phyloP scores from a whole-genome alignment of 2,797 vertebrate species.

The Cacajao melanocephalus region DNA sequence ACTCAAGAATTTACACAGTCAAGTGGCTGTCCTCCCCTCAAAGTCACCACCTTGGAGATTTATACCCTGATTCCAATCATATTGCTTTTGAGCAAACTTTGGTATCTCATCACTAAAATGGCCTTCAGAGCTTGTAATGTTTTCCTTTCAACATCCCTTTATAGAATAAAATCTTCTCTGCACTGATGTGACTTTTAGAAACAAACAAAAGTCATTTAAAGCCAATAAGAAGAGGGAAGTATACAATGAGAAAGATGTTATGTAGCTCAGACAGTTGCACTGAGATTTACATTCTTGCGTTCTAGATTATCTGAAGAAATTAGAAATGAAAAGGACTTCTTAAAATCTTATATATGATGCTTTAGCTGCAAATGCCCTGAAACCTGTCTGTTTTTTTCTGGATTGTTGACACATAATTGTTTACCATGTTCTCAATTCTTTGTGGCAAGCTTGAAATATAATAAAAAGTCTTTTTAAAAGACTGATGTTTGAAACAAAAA shows the following conservation, averaged over 20 bases:
- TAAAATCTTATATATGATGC: not conserved
- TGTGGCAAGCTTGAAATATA: not conserved
- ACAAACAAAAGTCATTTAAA: not conserved
- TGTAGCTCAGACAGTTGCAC: fast-evolving
- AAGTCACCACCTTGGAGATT: constrained; percentile 26
- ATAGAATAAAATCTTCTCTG: not conserved
- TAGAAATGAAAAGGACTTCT: not conserved
- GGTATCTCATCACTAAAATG: not conserved
- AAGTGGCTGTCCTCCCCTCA: not conserved
- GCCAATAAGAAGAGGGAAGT: not conserved
- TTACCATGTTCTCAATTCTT: not conserved
- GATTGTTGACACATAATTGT: not conserved
- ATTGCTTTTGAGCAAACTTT: not conserved
- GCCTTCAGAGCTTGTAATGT: not conserved
- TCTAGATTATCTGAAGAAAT: not conserved
- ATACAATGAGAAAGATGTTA: not conserved
- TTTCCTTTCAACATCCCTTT: not conserved
- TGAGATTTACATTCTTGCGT: not conserved
- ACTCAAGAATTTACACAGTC: constrained; percentile 33
- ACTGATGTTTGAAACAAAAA: not conserved
- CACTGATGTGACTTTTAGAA: not conserved
- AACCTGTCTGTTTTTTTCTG: not conserved
- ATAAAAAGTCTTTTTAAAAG: not conserved
- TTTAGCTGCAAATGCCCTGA: not conserved
- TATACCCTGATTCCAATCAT: not conserved